Base-by-base conservation (phyloP, 2,113 vertebrate species). In the Rhipidura dahli region DNA sequence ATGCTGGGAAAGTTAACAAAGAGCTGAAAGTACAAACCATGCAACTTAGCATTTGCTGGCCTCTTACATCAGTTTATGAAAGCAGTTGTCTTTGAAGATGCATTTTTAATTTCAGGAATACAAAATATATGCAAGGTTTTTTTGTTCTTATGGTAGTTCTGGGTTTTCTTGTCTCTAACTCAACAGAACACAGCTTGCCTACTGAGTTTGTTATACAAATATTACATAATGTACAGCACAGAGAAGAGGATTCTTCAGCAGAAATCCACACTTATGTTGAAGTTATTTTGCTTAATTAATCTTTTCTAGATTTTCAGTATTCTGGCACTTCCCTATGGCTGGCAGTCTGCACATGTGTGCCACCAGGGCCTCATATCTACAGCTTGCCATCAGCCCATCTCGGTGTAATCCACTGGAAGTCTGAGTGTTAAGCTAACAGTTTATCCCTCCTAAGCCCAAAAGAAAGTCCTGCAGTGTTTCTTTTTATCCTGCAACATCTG, bases 401-500 rank as follows among this genome's bases (percentile, higher is more conserved):
- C 7, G 0, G 27, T 1, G 64, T 31, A 51, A 85, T 8, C 61
- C 84, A 61, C 2, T 26, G 56, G n/a, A 73, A 60, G 26, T 15
- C 37, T 22, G 53, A 82, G 53, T 65, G 87, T 64, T 87, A 93
- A 84, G 15, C 40, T 72, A 54, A 39, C 24, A 73, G 20, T 69
- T 94, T 65, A 95, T 89, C 81, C 66, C 66, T 53, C 35, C 50
- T 84, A 89, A 85, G 2, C 30, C 40, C 42, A 30, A 65, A 94
- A 94, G n/a, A 94, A 93, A 96, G 89, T 76, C 73, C 73, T 75
- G 87, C 65, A 76, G 73, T 70, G 87, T 83, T 93, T 54, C 86
- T 69, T 80, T 83, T 90, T 60, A 93, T 85, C 84, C 87, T 50
- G 56, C 78, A 94, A 76, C 87, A 96, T 94, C 84, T 96, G 89